Evolutionary conservation across 2,888 invertebrate species (phyloP), one percentile per base, ranked within the genome.

Genomic region (Amiota communis): DNA sequence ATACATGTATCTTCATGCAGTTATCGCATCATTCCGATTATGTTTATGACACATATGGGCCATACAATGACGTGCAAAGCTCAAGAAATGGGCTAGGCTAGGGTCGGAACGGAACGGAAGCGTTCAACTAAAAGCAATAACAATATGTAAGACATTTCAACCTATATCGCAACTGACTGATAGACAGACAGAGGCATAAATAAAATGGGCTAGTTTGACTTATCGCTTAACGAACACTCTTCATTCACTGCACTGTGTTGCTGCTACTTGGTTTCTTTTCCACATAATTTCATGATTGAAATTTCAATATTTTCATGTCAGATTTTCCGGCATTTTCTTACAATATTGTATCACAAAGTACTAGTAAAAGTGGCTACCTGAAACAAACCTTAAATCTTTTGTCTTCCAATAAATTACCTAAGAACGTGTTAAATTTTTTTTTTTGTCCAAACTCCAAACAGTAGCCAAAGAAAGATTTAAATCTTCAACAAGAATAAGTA

Each of bases 31-130:
- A 36, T 20, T 47, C 59, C 46, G 72, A 61, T 72, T 72, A 68
- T 68, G 68, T 74, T 84, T 80, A 76, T 86, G 83, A 81, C 86
- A 79, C 74, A 86, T 83, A 76, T 77, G 77, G 80, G 77, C 69
- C 84, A 78, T 13, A 46, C 67, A 70, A 74, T 69, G 70, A 56
- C 13, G 49, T 23, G 13, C 20, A 15, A 13, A 46, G n/a, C 12
- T 17, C 57, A 65, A 49, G 57, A 49, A 67, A 64, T 76, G 75
- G 72, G 72, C 59, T 56, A 17, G 67, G 70, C 72, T 11, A 67
- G 73, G 73, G 67, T 36, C 6, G 36, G 6, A 36, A 36, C 13
- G 46, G 47, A 53, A 46, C 15, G 48, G 17, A 17, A 1, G 17
- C 11, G 65, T 20, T 36, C 36, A 36, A 36, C 36, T 6, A 36